Evolutionary conservation across 2,797 vertebrate species (phyloP).

Genomic region (Argyrosomus regius): DNA sequence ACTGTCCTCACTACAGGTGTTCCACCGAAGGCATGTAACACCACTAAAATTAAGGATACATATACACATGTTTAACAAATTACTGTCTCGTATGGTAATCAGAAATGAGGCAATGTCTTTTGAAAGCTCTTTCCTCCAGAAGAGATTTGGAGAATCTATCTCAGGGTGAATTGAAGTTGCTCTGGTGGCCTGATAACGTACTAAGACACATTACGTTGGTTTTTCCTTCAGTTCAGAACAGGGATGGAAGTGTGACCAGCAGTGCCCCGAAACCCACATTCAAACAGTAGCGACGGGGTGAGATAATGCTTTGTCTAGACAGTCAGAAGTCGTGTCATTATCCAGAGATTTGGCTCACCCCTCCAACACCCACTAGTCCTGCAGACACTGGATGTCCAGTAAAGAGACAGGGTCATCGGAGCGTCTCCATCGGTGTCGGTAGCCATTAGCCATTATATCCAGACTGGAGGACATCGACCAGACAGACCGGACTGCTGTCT

Average conservation of each 20-base stretch:
- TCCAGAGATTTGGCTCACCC: conserved; percentile 52
- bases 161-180: not conserved
- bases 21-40: not conserved
- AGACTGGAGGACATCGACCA: conserved; percentile 43
- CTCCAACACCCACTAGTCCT: conserved; percentile 22
- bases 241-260: not conserved
- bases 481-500: conserved; percentile 41
- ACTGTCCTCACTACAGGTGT: conserved; percentile 16
- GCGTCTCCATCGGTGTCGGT: conserved; percentile 46
- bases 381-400: conserved; percentile 57
- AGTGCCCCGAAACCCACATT: not conserved
- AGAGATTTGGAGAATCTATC: not conserved
- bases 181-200: not conserved
- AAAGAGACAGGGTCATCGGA: conserved; percentile 58
- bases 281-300: conserved; percentile 53
- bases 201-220: not conserved
- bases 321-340: conserved; percentile 80
- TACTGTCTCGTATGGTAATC: too few species aligned
- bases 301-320: conserved; percentile 85
- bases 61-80: not conserved
- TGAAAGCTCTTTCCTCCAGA: not conserved
- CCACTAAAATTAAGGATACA: not conserved
- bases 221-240: not conserved
- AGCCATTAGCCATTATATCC: conserved; percentile 66
- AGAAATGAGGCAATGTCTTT: conserved; percentile 1